Evolutionary conservation across 2,888 invertebrate genomes (phyloP).

Genomic region (Chloromyia formosa): DNA sequence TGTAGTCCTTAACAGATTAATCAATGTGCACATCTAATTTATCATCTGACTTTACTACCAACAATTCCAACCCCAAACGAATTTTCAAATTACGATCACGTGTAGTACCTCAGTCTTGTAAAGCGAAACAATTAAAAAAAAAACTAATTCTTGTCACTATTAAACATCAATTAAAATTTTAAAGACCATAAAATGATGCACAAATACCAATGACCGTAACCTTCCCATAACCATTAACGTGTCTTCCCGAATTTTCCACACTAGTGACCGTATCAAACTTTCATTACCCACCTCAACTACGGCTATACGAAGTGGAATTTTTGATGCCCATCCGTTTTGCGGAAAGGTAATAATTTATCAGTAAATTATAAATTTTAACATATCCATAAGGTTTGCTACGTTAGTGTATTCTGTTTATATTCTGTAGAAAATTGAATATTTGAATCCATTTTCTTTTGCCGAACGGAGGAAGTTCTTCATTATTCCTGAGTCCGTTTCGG

Average conservation of each 20-base stretch:
- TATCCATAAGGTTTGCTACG: slow-evolving; percentile 18
- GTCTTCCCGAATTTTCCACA: neutral
- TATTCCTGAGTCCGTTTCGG: neutral
- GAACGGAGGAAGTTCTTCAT: neutral
- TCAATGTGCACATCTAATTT: neutral
- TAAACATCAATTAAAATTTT: slow-evolving; percentile 21
- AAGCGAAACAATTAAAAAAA: neutral
- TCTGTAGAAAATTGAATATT: slow-evolving; percentile 36
- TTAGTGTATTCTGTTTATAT: slow-evolving; percentile 23
- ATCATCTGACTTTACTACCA: slow-evolving; percentile 14
- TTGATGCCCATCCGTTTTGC: neutral
- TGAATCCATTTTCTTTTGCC: too few species aligned
- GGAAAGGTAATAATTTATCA: slow-evolving; percentile 36
- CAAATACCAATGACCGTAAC: slow-evolving; percentile 33
- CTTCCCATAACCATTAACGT: neutral
- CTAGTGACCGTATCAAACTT: slow-evolving; percentile 3
- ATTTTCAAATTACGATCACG: slow-evolving; percentile 25
- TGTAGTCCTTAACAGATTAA: too few species aligned
- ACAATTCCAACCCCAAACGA: slow-evolving; percentile 21
- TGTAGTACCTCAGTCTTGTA: neutral
- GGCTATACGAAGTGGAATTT: neutral
- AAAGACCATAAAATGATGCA: slow-evolving; percentile 10
- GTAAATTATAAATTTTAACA: slow-evolving; percentile 42
- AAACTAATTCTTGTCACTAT: slow-evolving; percentile 22
- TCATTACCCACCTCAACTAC: neutral